Evolutionary conservation across 2,888 invertebrate genomes (phyloP).

Genomic region (Lypha dubia): DNA sequence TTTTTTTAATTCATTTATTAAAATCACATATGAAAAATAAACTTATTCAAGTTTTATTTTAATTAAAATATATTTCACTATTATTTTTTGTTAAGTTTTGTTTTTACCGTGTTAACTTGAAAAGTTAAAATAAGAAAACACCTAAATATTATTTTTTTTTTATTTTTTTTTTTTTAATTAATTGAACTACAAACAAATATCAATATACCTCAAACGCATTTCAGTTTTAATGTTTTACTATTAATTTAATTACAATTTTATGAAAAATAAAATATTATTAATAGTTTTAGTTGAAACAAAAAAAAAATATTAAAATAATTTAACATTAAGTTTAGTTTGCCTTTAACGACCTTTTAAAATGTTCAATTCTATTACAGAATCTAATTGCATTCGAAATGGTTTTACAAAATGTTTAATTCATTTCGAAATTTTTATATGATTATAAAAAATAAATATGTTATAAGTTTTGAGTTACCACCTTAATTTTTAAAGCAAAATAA

Average conservation of each 20-base stretch:
- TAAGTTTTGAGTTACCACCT: neutral
- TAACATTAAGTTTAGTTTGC: constrained; percentile 17
- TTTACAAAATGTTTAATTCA: neutral
- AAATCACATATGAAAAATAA: constrained; percentile 38
- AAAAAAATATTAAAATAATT: constrained; percentile 22
- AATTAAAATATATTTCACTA: constrained; percentile 40
- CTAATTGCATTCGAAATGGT: constrained; percentile 6
- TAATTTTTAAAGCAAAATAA: too few relatives aligned
- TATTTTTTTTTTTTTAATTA: too few relatives aligned
- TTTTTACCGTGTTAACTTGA: constrained; percentile 65
- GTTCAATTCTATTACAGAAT: neutral
- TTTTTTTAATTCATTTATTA: constrained; percentile 38
- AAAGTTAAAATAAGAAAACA: constrained; percentile 69
- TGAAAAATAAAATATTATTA: constrained; percentile 12
- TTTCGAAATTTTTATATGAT: neutral
- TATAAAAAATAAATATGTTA: neutral
- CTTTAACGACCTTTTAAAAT: neutral
- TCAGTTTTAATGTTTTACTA: constrained; percentile 82
- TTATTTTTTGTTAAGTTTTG: constrained; percentile 72
- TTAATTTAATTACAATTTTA: constrained; percentile 61
- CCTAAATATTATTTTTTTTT: constrained; percentile 29
- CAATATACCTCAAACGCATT: constrained; percentile 84
- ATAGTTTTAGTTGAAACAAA: constrained; percentile 63
- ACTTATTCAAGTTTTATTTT: constrained; percentile 51
- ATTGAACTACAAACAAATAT: constrained; percentile 82